Evolutionary conservation across 2,113 vertebrate genomes (phyloP).

Genomic region (Pontoporia blainvillei): DNA sequence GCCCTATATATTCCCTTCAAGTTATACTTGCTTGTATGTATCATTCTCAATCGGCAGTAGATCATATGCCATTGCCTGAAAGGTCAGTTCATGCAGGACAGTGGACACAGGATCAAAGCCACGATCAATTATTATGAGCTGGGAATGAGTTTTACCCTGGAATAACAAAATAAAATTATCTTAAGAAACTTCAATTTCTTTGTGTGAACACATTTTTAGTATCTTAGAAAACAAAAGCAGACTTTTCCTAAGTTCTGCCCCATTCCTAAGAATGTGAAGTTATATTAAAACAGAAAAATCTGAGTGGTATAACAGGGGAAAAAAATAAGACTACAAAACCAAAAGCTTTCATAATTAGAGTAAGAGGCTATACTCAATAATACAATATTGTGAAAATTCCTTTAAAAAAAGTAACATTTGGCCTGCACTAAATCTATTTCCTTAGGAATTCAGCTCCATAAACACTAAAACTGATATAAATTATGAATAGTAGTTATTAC

Average conservation of each 20-base stretch:
- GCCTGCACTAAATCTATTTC: slow-evolving; percentile 7
- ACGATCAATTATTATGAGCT: slow-evolving; percentile 95
- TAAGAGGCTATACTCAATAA: not conserved
- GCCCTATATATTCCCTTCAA: slow-evolving; percentile 12
- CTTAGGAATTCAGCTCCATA: slow-evolving; percentile 6
- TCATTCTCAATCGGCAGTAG: slow-evolving; percentile 93
- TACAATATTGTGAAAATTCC: not conserved
- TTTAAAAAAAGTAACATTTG: not conserved
- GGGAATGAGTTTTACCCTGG: slow-evolving; percentile 94
- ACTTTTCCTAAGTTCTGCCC: slow-evolving; percentile 32
- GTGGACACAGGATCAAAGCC: slow-evolving; percentile 95
- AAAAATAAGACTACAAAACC: not conserved
- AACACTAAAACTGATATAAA: slow-evolving; percentile 6
- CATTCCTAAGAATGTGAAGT: slow-evolving; percentile 21
- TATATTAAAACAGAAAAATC: slow-evolving; percentile 7
- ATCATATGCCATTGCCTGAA: slow-evolving; percentile 98
- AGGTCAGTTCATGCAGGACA: slow-evolving; percentile 96
- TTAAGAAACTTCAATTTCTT: slow-evolving; percentile 52
- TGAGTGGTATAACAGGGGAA: not conserved
- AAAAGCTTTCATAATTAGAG: not conserved
- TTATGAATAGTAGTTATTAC: not conserved
- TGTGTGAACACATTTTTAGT: slow-evolving; percentile 9
- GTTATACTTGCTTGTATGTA: slow-evolving; percentile 90
- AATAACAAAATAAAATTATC: slow-evolving; percentile 62
- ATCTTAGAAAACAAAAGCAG: slow-evolving; percentile 48